Percentiles rank a stretch among this genome's conserved stretches.
Conservation (phyloP, 1,140 invertebrate genomes). For the Neelides sp. region DNA sequence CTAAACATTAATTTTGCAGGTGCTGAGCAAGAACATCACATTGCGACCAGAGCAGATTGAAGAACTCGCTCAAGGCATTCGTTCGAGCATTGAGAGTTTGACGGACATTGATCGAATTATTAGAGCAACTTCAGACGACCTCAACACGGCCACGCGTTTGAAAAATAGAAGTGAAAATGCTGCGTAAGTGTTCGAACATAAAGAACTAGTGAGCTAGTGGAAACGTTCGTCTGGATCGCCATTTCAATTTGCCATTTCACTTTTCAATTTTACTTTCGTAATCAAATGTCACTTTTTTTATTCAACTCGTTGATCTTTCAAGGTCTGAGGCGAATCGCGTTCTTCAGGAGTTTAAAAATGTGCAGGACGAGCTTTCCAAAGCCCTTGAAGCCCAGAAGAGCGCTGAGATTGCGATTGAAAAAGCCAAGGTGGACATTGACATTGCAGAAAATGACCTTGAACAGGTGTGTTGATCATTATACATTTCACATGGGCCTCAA, state of each 20-base stretch:
- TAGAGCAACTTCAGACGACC: conserved; percentile 63
- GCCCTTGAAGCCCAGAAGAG: conserved; percentile 61
- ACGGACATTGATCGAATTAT: conserved; percentile 84
- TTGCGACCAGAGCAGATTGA: conserved; percentile 73
- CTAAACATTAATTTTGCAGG: conserved; percentile 32
- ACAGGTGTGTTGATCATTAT: conserved; percentile 36
- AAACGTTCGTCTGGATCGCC: too few species aligned
- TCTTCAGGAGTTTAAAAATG: conserved; percentile 43
- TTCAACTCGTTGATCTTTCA: conserved; percentile 23
- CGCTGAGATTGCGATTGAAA: conserved; percentile 62
- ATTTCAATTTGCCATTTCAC: not conserved
- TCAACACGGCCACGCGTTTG: conserved; percentile 56
- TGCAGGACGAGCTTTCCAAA: conserved; percentile 48
- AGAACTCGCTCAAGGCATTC: conserved; percentile 66
- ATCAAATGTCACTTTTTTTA: not conserved
- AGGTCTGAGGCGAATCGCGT: conserved; percentile 43
- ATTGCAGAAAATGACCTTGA: conserved; percentile 59
- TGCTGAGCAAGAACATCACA: conserved; percentile 50
- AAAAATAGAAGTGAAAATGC: conserved; percentile 61
- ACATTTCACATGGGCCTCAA: too few species aligned
- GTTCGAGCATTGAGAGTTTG: conserved; percentile 66
- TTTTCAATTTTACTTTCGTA: not conserved
- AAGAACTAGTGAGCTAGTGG: not conserved
- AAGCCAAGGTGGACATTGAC: conserved; percentile 63
- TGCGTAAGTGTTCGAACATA: conserved; percentile 44